Base-by-base conservation (phyloP, 35 echinoderm and acorn worm species). In the Acanthaster planci region DNA sequence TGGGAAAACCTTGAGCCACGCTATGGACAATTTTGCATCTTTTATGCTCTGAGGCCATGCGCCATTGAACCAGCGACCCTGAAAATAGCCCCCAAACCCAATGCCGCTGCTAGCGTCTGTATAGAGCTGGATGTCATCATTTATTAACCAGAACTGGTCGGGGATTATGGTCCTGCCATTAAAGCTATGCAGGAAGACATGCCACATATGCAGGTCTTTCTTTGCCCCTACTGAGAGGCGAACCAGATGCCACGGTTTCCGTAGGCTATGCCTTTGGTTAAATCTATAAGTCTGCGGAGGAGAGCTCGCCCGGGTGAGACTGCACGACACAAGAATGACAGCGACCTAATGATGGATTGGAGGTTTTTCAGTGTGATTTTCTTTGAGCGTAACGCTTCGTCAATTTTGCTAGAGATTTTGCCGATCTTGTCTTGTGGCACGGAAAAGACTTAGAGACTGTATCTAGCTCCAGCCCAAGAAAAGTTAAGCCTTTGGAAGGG, bases 1-100 rank as follows among this genome's bases (percentile, higher is more conserved):
- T 5, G 76, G 76, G 42, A 77, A 77, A 4, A 77, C 37, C 42
- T 77, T 39, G 35, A 34, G 6, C 76, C 76, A 77, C 16, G 76
- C 76, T 29, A 77, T 77, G 12, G 76, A 77, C 15, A 10, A 6
- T 8, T 15, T 21, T 77, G 5, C 3, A 35, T 34, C 3, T 26
- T 34, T 29, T 34, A 3, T 15, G 7, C 35, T 8, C n/a, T n/a
- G n/a, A 38, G 76, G 76, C 76, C 76, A 77, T 34, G 14, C 42
- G 4, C 76, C 12, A 10, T 77, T 34, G 34, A 77, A 77, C 76
- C 76, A 77, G 12, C 32, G 37, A 8, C 34, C 34, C 5, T 37
- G 5, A 37, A 34, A 77, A 77, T 8, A 77, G 10, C 76, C 76
- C 30, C 76, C 76, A 37, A n/a, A n/a, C n/a, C n/a, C n/a, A n/a